A percentile compares a stretch with the other conserved stretches of the same genome.
Conservation (phyloP, 2,113 vertebrate species). For the Apaloderma vittatum region DNA sequence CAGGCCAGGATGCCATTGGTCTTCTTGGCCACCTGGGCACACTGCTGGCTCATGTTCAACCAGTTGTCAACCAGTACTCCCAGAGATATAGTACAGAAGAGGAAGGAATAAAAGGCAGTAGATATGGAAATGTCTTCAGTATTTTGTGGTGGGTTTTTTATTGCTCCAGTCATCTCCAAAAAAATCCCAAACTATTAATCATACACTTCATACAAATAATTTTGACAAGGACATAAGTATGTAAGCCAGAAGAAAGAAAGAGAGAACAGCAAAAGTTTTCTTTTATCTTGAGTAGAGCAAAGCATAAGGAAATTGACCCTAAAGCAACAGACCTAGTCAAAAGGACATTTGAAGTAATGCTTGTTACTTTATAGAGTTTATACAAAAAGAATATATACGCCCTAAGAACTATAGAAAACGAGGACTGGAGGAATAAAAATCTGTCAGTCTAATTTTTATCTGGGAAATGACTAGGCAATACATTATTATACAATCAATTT, state of each 20-base stretch:
- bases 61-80: no score
- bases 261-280: neutral
- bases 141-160: neutral
- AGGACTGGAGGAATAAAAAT: neutral
- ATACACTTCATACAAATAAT: neutral
- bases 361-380: neutral
- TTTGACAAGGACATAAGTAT: neutral
- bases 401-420: neutral
- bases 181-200: neutral
- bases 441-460: neutral
- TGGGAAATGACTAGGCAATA: neutral
- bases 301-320: slow-evolving; percentile 10
- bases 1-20: no score
- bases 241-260: neutral
- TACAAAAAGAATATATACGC: neutral
- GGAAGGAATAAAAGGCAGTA: neutral
- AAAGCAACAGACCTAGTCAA: slow-evolving; percentile 27
- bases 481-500: neutral
- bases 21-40: no score
- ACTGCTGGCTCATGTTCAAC: no score
- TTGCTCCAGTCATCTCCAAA: neutral
- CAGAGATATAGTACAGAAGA: neutral
- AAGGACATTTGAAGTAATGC: slow-evolving; percentile 13
- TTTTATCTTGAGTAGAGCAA: neutral
- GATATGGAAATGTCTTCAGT: neutral